These are phyloP conservation scores for Butorides virescens DNA, from an alignment of 2,113 vertebrate species.

Conservation along the genomic window DNA sequence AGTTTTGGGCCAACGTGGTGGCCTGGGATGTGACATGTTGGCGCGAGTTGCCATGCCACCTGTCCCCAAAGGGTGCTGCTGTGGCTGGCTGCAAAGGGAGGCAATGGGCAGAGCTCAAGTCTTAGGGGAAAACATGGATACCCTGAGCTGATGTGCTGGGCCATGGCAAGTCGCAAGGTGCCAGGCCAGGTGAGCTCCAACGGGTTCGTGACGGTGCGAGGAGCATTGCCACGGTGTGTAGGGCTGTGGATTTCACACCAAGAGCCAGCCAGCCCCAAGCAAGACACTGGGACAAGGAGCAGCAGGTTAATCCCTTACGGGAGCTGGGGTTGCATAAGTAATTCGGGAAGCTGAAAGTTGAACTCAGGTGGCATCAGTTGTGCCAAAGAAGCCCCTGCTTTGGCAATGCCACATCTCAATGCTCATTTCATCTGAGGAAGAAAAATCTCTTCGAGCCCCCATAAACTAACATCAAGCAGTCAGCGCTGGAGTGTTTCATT, in stretches of 20 bases:
- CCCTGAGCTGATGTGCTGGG: background rate
- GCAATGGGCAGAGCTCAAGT: rapidly evolving
- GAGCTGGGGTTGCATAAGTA: background rate
- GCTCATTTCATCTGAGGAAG: background rate
- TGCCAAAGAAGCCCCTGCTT: background rate
- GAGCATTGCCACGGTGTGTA: rapidly evolving
- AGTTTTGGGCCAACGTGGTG: background rate
- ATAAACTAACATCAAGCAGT: background rate
- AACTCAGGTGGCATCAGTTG: background rate
- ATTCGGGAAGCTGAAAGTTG: background rate
- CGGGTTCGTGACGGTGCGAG: background rate
- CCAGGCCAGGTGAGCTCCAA: rapidly evolving
- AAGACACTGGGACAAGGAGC: background rate
- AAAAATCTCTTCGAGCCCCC: background rate
- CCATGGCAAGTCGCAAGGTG: rapidly evolving
- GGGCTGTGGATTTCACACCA: background rate
- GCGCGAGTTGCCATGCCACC: rapidly evolving
- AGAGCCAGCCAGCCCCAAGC: background rate
- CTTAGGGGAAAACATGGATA: background rate
- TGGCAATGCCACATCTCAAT: rapidly evolving
- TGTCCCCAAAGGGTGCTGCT: background rate
- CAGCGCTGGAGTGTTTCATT: background rate
- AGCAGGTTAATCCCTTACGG: background rate
- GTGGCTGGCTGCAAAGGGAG: background rate
- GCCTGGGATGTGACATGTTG: background rate